Evolutionary conservation across 2,113 vertebrate genomes (phyloP).

Genomic region (Climacteris rufus): DNA sequence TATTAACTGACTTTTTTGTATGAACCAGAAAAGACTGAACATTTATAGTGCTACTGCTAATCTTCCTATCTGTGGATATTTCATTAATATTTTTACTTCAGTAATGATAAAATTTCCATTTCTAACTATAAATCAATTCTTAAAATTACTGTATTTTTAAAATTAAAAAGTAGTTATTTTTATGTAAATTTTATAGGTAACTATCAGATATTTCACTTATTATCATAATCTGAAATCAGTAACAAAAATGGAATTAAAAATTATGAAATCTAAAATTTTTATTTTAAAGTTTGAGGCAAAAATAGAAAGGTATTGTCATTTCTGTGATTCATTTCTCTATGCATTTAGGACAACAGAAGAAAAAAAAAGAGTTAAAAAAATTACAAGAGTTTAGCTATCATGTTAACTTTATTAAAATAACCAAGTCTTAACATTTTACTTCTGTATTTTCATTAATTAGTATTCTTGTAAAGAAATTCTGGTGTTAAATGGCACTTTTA

Average conservation of each 20-base stretch:
- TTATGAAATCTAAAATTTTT: neutral
- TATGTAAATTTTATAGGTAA: neutral
- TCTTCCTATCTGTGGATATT: neutral
- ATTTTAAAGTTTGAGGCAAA: neutral
- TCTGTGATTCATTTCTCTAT: neutral
- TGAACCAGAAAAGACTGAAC: neutral
- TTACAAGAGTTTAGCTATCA: neutral
- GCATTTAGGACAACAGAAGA: neutral
- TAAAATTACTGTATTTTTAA: neutral
- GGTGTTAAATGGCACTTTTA: neutral
- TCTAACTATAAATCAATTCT: neutral
- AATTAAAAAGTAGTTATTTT: neutral
- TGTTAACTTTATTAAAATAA: neutral
- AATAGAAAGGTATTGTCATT: neutral
- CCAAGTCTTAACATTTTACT: neutral
- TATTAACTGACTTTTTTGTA: neutral
- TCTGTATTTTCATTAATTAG: neutral
- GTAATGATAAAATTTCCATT: neutral
- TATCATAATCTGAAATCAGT: neutral
- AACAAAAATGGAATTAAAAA: neutral
- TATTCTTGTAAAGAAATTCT: neutral
- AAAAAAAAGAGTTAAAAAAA: neutral
- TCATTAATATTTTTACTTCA: neutral
- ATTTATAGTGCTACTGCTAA: neutral
- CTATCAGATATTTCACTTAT: neutral